phyloP scores from a whole-genome alignment of 2,113 vertebrate species.

The Dermatemys mawii region DNA sequence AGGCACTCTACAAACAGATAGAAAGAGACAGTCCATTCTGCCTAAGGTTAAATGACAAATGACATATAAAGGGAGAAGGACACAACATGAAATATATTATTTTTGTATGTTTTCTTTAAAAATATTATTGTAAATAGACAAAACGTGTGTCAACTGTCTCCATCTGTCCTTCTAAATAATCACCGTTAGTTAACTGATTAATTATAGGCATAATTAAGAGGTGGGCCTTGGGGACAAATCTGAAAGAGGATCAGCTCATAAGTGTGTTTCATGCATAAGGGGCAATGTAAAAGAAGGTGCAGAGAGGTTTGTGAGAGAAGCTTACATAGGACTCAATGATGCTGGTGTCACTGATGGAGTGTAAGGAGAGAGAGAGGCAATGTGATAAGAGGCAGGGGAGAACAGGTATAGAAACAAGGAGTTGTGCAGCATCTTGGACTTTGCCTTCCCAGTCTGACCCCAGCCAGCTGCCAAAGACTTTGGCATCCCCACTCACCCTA shows the following conservation, averaged over 20 bases:
- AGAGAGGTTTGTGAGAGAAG: not conserved
- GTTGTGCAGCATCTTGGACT: fast-evolving
- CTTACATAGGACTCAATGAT: not conserved
- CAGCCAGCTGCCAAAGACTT: not conserved
- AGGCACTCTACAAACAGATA: not conserved
- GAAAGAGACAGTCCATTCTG: fast-evolving
- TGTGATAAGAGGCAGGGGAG: not conserved
- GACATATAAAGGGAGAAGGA: not conserved
- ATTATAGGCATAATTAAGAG: not conserved
- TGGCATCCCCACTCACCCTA: not conserved
- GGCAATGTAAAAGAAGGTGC: not conserved
- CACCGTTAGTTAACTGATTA: not conserved
- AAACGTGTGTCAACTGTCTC: not conserved
- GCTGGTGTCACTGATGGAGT: not conserved
- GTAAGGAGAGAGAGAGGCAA: not conserved
- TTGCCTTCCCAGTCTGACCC: not conserved
- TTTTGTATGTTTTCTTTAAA: not conserved
- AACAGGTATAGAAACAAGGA: not conserved
- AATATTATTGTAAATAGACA: not conserved
- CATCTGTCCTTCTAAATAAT: not conserved
- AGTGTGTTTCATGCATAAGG: not conserved
- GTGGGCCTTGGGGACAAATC: not conserved
- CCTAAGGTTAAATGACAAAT: not conserved
- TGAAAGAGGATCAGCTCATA: not conserved
- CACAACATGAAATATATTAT: not conserved